Percentiles rank a stretch among this genome's conserved stretches.
Conservation (phyloP, 2,888 invertebrate genomes). For the Andricus curvator region DNA sequence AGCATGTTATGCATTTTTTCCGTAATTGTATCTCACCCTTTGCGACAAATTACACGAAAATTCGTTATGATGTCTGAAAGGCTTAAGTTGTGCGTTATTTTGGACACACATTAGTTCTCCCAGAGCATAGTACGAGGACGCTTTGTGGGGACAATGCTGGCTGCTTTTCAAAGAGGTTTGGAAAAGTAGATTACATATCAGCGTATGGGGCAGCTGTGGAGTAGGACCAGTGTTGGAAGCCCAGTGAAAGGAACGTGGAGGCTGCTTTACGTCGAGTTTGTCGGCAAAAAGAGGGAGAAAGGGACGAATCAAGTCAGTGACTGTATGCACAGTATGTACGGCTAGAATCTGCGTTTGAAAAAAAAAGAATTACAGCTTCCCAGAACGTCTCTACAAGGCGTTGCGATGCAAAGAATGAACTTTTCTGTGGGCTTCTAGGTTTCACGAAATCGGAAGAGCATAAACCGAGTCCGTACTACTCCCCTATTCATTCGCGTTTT, state of each 20-base stretch:
- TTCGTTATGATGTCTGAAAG: conserved; percentile 49
- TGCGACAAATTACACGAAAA: conserved; percentile 42
- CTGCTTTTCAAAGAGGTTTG: conserved; percentile 59
- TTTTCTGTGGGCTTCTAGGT: neutral
- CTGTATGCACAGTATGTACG: conserved; percentile 17
- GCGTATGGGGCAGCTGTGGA: conserved; percentile 47
- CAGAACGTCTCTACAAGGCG: neutral
- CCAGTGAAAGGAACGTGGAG: conserved; percentile 48
- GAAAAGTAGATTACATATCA: conserved; percentile 70
- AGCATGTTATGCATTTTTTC: too few species aligned
- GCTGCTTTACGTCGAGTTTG: conserved; percentile 47
- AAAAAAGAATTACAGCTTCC: conserved; percentile 1
- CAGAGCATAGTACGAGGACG: conserved; percentile 28
- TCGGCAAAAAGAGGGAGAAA: conserved; percentile 43
- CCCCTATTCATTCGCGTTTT: neutral
- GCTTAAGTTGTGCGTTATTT: conserved; percentile 12
- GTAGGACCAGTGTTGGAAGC: conserved; percentile 43
- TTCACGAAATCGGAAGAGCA: neutral
- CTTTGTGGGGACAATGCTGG: conserved; percentile 52
- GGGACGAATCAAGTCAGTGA: conserved; percentile 44
- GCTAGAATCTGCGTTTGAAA: neutral
- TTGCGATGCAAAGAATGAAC: neutral
- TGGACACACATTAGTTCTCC: neutral
- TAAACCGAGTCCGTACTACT: neutral
- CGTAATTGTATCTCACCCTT: neutral